Evolutionary conservation across 1,140 invertebrate species (phyloP), one percentile per base, ranked within the genome.

Genomic region (Leptinotarsa lineolata): DNA sequence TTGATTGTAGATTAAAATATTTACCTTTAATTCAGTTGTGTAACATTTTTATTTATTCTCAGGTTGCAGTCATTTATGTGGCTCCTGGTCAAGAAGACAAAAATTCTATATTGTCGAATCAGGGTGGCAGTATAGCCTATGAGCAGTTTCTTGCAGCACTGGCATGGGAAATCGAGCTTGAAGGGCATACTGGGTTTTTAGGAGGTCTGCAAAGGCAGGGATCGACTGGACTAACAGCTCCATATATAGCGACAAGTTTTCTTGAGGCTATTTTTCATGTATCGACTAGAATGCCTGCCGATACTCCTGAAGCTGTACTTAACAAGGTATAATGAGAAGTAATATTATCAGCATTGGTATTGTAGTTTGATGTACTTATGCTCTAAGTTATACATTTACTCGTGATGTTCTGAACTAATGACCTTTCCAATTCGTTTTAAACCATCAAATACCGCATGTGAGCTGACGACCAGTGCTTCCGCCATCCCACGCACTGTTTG

Each of bases 61-160:
- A 83, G 81, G 79, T 84, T 81, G 98, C 98, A 12, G 96, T 99
- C 2, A 97, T 99, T 78, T 99, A 99, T 86, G 97, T 99, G 1
- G 95, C 92, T 24, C 92, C 93, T 20, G 97, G 97, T 0, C 98
- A 99, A 84, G 97, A 99, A 85, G 97, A 98, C 76, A 96, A 98
- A 82, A 94, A 92, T 86, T 92, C 95, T 2, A 97, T 99, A 77
- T 85, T 99, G 3, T 91, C 89, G 13, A 96, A 94, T 83, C 87
- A 87, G 54, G 88, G 90, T 78, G 97, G 95, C 16, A 98, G 96
- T 83, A 92, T 93, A 74, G 93, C 92, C 15, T 99, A 97, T 86
- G 97, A 99, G 86, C 92, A 92, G 74, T 99, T 99, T 86, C 90
- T 99, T 4, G 92, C 95, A 2, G 93, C 95, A 12, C 85, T 99